Percentiles rank a stretch among this genome's conserved stretches.
Conservation (phyloP, 2,797 vertebrate genomes). For the Squalus acanthias region DNA sequence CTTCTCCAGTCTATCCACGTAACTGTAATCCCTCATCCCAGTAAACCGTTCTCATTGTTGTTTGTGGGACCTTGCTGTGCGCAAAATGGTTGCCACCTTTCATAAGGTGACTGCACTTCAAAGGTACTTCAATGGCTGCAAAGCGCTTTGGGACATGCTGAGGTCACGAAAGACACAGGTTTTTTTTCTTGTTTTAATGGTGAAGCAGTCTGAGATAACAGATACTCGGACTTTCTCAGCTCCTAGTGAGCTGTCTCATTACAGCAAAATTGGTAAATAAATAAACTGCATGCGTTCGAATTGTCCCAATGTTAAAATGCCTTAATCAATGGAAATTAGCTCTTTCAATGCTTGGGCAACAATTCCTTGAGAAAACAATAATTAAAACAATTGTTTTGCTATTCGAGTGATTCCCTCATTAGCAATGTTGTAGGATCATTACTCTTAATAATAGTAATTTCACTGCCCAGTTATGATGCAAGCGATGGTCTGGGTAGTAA, state of each 20-base stretch:
- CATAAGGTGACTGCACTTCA: not conserved
- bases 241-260: not conserved
- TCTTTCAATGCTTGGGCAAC: not conserved
- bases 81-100: not conserved
- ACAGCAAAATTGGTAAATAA: constrained; percentile 25
- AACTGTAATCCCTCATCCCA: no score
- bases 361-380: not conserved
- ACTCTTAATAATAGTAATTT: not conserved
- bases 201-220: no score
- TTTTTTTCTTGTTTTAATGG: not conserved
- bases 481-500: not conserved
- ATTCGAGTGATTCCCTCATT: not conserved
- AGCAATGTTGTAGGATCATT: not conserved
- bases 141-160: not conserved
- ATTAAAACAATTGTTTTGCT: not conserved
- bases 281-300: not conserved
- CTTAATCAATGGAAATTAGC: constrained; percentile 22
- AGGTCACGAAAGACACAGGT: not conserved
- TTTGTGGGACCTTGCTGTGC: not conserved
- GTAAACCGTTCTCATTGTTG: no score
- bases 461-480: not conserved
- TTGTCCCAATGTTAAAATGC: not conserved
- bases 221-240: not conserved
- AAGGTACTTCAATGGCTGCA: not conserved
- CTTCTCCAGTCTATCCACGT: no score